These are phyloP conservation scores for Agrilus biguttatus DNA, from an alignment of 2,888 invertebrate genomes.

Conservation along the genomic window DNA sequence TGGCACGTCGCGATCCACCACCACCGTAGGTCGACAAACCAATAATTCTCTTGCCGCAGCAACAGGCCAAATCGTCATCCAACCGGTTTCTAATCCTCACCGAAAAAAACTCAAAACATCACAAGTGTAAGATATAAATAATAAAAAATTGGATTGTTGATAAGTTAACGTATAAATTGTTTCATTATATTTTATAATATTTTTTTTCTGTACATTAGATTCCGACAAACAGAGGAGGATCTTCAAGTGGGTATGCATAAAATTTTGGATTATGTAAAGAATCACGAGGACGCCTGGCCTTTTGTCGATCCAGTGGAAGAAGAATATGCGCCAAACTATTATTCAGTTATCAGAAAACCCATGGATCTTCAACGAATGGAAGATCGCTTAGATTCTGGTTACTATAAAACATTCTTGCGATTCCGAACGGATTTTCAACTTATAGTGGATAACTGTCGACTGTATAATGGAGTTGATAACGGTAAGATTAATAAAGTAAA, in stretches of 20 bases:
- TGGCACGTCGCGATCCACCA: constrained; percentile 4
- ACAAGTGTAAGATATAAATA: constrained; percentile 42
- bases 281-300: constrained; percentile 88
- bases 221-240: constrained; percentile 70
- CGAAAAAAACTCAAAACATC: constrained; percentile 49
- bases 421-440: constrained; percentile 81
- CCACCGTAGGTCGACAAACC: constrained; percentile 58
- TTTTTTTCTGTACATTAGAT: constrained; percentile 35
- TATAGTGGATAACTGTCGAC: constrained; percentile 82
- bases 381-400: constrained; percentile 66
- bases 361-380: constrained; percentile 86
- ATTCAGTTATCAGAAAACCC: constrained; percentile 58
- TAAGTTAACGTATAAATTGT: background rate
- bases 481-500: constrained; percentile 37
- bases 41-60: constrained; percentile 76
- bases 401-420: constrained; percentile 63
- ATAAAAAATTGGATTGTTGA: background rate
- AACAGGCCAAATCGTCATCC: constrained; percentile 71
- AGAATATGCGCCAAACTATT: constrained; percentile 79
- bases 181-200: constrained; percentile 4
- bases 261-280: constrained; percentile 73
- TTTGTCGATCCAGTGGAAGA: constrained; percentile 89
- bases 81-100: constrained; percentile 26
- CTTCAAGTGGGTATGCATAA: constrained; percentile 83
- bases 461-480: constrained; percentile 87